Evolutionary conservation across 2,888 invertebrate genomes (phyloP).

Genomic region (Podabrus alpinus): DNA sequence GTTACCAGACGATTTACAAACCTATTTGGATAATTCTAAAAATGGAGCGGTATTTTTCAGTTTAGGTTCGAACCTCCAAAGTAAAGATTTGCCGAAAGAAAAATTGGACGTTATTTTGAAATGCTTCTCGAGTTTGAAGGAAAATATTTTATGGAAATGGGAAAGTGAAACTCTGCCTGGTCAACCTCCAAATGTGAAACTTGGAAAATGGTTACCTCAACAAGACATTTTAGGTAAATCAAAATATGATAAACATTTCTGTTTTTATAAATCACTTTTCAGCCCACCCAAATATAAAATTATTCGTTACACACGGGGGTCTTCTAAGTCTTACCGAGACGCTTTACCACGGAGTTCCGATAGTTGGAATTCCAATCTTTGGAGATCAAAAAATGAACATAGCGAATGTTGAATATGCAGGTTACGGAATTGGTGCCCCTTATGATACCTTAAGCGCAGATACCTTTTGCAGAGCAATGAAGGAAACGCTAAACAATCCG

Average conservation of each 20-base stretch:
- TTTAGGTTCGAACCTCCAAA: slow-evolving; percentile 48
- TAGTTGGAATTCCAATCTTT: slow-evolving; percentile 8
- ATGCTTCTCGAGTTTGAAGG: slow-evolving; percentile 46
- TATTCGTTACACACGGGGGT: not conserved
- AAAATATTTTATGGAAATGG: slow-evolving; percentile 51
- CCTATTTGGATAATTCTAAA: slow-evolving; percentile 43
- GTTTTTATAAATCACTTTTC: not conserved
- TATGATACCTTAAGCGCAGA: slow-evolving; percentile 52
- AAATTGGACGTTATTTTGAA: slow-evolving; percentile 40
- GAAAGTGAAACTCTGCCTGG: slow-evolving; percentile 33
- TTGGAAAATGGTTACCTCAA: slow-evolving; percentile 26
- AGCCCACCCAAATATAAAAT: not conserved
- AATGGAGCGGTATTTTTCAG: slow-evolving; percentile 50
- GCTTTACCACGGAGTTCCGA: slow-evolving; percentile 7
- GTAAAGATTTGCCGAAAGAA: slow-evolving; percentile 40
- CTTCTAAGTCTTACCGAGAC: slow-evolving; percentile 9
- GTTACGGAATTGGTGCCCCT: slow-evolving; percentile 49
- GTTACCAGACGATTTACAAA: slow-evolving; percentile 40
- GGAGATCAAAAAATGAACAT: slow-evolving; percentile 19
- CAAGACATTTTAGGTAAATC: slow-evolving; percentile 16
- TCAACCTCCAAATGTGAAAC: slow-evolving; percentile 16
- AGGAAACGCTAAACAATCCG: slow-evolving; percentile 48
- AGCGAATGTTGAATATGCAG: slow-evolving; percentile 32
- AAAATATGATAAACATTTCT: not conserved
- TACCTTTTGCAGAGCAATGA: slow-evolving; percentile 48